Evolutionary conservation across 2,113 vertebrate species (phyloP).

Genomic region (Eudyptes chrysolophus): DNA sequence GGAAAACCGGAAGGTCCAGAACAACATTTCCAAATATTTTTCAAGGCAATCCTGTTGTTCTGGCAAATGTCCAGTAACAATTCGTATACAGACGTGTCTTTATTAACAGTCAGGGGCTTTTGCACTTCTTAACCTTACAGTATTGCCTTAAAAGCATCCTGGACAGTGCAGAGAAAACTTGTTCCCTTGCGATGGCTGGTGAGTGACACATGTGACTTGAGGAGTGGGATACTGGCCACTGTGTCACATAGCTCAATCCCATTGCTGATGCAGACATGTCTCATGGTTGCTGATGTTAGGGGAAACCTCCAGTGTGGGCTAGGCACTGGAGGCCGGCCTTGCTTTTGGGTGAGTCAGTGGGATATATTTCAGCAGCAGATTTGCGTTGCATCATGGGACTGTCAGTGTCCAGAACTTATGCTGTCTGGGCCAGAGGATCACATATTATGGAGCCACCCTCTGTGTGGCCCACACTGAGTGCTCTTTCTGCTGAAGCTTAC

Average conservation of each 20-base stretch:
- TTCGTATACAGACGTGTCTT: neutral
- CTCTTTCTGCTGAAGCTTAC: neutral
- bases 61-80: neutral
- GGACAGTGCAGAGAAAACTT: neutral
- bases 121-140: neutral
- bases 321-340: neutral
- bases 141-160: neutral
- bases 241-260: neutral
- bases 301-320: neutral
- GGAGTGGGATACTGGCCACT: neutral
- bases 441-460: neutral
- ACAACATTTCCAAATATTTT: neutral
- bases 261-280: neutral
- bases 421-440: neutral
- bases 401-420: neutral
- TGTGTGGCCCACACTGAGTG: neutral
- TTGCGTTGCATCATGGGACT: neutral
- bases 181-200: neutral
- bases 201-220: neutral
- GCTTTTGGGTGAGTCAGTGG: neutral
- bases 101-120: neutral
- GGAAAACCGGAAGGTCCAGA: neutral
- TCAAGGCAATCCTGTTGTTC: neutral
- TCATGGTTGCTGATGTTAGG: neutral
- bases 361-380: neutral